A percentile compares a stretch with the other conserved stretches of the same genome.
Evolutionary conservation across 2,888 invertebrate species (phyloP).

Genomic region (Thera obeliscata): DNA sequence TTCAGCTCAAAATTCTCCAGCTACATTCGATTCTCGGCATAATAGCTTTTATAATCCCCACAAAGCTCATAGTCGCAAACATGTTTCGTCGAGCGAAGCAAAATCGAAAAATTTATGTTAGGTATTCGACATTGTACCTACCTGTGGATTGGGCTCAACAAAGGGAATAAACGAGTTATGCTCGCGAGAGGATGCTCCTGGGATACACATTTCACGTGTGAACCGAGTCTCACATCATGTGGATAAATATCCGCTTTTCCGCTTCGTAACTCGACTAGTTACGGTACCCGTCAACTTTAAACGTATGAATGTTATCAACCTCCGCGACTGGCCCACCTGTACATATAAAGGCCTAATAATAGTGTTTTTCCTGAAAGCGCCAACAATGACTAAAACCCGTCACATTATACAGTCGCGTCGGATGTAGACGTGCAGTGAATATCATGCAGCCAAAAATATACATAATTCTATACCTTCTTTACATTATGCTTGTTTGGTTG

Average conservation of each 20-base stretch:
- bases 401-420: slow-evolving; percentile 48
- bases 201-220: slow-evolving; percentile 59
- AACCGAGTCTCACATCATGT: slow-evolving; percentile 50
- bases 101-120: slow-evolving; percentile 57
- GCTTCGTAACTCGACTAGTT: slow-evolving; percentile 45
- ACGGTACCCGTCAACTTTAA: slow-evolving; percentile 50
- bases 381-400: slow-evolving; percentile 62
- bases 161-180: slow-evolving; percentile 64
- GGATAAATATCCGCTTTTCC: slow-evolving; percentile 48
- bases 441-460: slow-evolving; percentile 76
- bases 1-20: neutral
- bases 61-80: slow-evolving; percentile 55
- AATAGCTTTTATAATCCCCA: slow-evolving; percentile 38
- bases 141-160: slow-evolving; percentile 62
- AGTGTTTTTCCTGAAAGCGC: slow-evolving; percentile 43
- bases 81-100: slow-evolving; percentile 30
- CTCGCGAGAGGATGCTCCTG: slow-evolving; percentile 49
- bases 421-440: slow-evolving; percentile 41
- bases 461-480: slow-evolving; percentile 28
- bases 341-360: slow-evolving; percentile 50
- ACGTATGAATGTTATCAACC: slow-evolving; percentile 57
- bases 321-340: slow-evolving; percentile 39
- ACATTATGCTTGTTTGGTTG: slow-evolving; percentile 52
- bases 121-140: slow-evolving; percentile 63
- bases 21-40: neutral